Conservation (phyloP, 2,113 vertebrate genomes). For the Spea bombifrons region DNA sequence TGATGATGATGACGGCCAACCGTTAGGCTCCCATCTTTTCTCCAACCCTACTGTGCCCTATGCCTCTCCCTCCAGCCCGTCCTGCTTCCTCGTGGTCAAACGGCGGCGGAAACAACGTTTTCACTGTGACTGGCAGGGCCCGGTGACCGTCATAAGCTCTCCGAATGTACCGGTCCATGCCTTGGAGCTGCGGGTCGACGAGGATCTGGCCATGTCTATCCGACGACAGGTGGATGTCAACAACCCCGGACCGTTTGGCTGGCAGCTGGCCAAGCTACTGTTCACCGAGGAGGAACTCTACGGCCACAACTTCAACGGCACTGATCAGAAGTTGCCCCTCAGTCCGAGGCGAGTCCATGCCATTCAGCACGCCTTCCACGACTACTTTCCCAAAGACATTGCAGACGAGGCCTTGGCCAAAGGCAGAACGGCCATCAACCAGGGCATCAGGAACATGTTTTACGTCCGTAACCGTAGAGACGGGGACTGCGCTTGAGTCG, state of each 20-base stretch:
- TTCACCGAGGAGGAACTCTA: constrained; percentile 41
- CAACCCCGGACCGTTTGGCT: constrained; percentile 37
- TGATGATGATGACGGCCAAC: constrained; percentile 24
- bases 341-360: constrained; percentile 37
- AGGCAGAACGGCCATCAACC: constrained; percentile 36
- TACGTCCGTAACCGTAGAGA: constrained; percentile 38
- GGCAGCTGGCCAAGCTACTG: constrained; percentile 36
- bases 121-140: constrained; percentile 39
- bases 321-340: constrained; percentile 38
- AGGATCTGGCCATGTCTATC: constrained; percentile 41
- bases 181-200: constrained; percentile 30
- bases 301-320: constrained; percentile 41
- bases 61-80: background rate
- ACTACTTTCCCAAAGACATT: constrained; percentile 37
- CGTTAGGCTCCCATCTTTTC: background rate
- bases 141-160: constrained; percentile 18
- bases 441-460: constrained; percentile 43
- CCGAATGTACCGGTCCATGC: constrained; percentile 17
- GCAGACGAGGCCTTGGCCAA: constrained; percentile 37
- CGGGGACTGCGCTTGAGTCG: constrained; percentile 4
- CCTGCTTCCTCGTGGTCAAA: constrained; percentile 13
- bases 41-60: background rate
- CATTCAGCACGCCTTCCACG: constrained; percentile 36
- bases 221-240: constrained; percentile 32
- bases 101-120: constrained; percentile 30